These are phyloP conservation scores for Archips crataeganus DNA, from an alignment of 2,888 invertebrate species.

Conservation along the genomic window DNA sequence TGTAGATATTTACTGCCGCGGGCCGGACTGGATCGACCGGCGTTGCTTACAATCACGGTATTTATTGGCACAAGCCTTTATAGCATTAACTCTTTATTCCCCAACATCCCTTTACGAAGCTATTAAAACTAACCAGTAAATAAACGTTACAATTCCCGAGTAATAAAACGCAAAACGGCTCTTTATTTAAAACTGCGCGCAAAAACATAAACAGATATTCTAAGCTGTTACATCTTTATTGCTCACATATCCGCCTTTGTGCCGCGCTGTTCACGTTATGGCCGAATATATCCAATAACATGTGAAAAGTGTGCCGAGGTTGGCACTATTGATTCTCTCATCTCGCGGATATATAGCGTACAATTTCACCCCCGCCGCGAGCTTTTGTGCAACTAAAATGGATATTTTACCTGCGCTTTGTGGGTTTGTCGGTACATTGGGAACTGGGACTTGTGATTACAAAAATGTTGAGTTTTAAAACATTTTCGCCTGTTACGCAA, in stretches of 20 bases:
- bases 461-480: conserved; percentile 37
- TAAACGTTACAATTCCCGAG: conserved; percentile 16
- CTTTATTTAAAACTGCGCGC: conserved; percentile 27
- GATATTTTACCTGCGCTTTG: conserved; percentile 40
- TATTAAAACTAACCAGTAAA: conserved; percentile 50
- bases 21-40: conserved; percentile 16
- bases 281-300: conserved; percentile 38
- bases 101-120: conserved; percentile 62
- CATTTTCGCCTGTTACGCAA: conserved; percentile 36
- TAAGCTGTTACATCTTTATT: conserved; percentile 29
- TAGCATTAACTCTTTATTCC: conserved; percentile 58
- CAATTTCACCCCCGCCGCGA: conserved; percentile 35
- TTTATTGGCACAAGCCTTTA: conserved; percentile 47
- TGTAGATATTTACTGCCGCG: conserved; percentile 36
- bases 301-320: conserved; percentile 41
- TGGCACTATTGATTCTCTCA: conserved; percentile 42
- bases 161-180: conserved; percentile 2
- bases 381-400: conserved; percentile 42
- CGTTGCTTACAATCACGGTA: conserved; percentile 38
- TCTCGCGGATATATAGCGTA: conserved; percentile 34
- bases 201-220: conserved; percentile 37
- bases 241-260: conserved; percentile 36
- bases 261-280: conserved; percentile 16
- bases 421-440: conserved; percentile 37
- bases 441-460: conserved; percentile 37